These are phyloP conservation scores for Trissonchulus sp. DNA, from an alignment of 2,888 invertebrate species.

Conservation along the genomic window DNA sequence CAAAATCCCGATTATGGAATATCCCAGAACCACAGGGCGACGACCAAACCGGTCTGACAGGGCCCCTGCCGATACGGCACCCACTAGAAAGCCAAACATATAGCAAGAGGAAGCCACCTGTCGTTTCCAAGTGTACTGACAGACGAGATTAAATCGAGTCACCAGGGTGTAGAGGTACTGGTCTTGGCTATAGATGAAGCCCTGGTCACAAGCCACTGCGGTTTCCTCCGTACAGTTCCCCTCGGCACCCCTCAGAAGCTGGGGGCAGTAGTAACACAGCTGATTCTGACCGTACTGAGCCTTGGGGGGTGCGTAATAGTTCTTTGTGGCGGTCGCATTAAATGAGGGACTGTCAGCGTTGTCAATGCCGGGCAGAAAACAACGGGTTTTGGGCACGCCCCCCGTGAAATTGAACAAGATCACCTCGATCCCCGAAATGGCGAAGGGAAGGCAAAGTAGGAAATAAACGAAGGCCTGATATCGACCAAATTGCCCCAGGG, in stretches of 20 bases:
- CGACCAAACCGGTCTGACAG: conserved; percentile 15
- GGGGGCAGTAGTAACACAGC: not conserved
- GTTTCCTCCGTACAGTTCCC: not conserved
- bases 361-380: conserved; percentile 21
- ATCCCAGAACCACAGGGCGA: conserved; percentile 19
- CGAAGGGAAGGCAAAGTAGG: conserved; percentile 23
- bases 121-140: conserved; percentile 13
- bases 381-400: conserved; percentile 22
- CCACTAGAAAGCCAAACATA: conserved; percentile 24
- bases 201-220: not conserved
- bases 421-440: not conserved
- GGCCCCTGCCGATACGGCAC: not conserved
- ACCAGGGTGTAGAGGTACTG: conserved; percentile 21
- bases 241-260: not conserved
- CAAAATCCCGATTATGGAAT: not conserved
- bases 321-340: no score
- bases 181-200: not conserved
- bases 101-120: not conserved
- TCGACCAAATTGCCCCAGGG: conserved; percentile 30
- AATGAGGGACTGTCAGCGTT: no score
- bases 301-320: not conserved
- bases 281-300: not conserved
- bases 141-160: not conserved
- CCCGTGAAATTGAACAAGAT: conserved; percentile 30
- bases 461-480: conserved; percentile 28